Evolutionary conservation across 2,797 vertebrate species (phyloP).

Genomic region (Monodelphis domestica): DNA sequence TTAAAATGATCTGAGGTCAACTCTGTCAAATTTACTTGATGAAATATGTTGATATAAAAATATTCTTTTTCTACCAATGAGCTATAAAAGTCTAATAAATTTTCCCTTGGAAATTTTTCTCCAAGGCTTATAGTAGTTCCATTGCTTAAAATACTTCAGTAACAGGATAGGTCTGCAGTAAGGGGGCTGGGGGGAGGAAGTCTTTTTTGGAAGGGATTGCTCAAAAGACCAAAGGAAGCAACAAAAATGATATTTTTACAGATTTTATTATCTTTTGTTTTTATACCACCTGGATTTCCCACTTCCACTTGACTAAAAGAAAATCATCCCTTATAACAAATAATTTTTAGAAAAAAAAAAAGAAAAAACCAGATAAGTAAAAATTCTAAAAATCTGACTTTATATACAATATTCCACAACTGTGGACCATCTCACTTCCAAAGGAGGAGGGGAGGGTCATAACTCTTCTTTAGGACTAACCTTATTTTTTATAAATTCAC

Average conservation of each 20-base stretch:
- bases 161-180: too few relatives aligned
- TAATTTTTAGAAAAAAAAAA: neutral
- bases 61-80: neutral
- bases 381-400: neutral
- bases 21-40: neutral
- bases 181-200: too few relatives aligned
- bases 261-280: neutral
- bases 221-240: neutral
- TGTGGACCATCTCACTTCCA: neutral
- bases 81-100: neutral
- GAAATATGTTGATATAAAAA: neutral
- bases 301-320: neutral
- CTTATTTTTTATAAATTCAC: neutral
- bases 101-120: neutral
- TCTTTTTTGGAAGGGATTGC: neutral
- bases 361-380: neutral
- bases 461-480: neutral
- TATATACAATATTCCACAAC: neutral
- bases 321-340: neutral
- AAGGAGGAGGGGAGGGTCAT: neutral
- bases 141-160: neutral
- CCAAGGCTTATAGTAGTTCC: neutral
- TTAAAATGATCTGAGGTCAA: neutral
- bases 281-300: neutral
- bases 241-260: neutral